Evolutionary conservation across 2,797 vertebrate genomes (phyloP).

Genomic region (Anniella stebbinsi): DNA sequence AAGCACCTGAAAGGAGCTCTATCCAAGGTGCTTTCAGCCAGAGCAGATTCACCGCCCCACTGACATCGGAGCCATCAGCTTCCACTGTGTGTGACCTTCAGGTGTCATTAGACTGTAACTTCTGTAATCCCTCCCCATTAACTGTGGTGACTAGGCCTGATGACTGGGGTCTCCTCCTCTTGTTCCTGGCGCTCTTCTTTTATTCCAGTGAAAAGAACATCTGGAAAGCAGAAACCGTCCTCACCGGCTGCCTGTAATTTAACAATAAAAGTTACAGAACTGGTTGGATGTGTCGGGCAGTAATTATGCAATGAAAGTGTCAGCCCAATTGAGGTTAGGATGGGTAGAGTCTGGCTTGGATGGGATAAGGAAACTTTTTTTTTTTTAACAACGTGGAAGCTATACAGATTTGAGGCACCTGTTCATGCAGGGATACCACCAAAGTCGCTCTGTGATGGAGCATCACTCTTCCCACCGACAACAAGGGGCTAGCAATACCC

Average conservation of each 20-base stretch:
- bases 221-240: slow-evolving; percentile 45
- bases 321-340: slow-evolving; percentile 53
- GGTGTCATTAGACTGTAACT: no score
- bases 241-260: slow-evolving; percentile 61
- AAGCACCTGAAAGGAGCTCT: no score
- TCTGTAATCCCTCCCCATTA: no score
- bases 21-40: no score
- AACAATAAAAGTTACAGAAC: slow-evolving; percentile 53
- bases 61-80: no score
- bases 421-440: neutral
- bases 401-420: neutral
- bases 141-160: no score
- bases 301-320: slow-evolving; percentile 67
- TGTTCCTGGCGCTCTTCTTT: slow-evolving; percentile 44
- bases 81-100: no score
- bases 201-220: slow-evolving; percentile 48
- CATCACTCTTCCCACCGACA: neutral
- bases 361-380: slow-evolving; percentile 44
- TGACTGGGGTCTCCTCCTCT: slow-evolving; percentile 10
- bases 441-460: neutral
- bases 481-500: no score
- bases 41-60: no score
- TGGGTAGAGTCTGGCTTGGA: slow-evolving; percentile 42
- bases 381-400: neutral
- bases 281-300: slow-evolving; percentile 44